A percentile compares a stretch with the other conserved stretches of the same genome.
These are phyloP conservation scores for Caenorhabditis sp. DNA, from an alignment of 2,888 invertebrate species.

Conservation along the genomic window DNA sequence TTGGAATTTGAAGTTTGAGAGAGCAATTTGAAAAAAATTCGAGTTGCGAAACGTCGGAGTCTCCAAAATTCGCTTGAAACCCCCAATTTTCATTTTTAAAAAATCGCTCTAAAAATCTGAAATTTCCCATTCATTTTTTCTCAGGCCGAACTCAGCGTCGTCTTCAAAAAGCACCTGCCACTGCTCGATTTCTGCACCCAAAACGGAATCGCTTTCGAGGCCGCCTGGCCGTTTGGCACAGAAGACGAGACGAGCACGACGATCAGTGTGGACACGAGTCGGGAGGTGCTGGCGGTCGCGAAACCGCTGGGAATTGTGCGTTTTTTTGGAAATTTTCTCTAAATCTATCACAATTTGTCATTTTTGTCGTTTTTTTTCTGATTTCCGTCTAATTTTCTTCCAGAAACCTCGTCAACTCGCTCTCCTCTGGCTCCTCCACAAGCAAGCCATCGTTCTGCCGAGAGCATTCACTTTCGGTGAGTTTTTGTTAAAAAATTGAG, in stretches of 20 bases:
- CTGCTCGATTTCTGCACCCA: slow-evolving; percentile 85
- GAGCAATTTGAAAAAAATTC: no score
- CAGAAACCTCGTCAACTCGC: slow-evolving; percentile 83
- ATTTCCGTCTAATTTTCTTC: slow-evolving; percentile 13
- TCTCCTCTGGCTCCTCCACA: slow-evolving; percentile 84
- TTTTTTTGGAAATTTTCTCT: background rate
- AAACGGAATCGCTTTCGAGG: slow-evolving; percentile 67
- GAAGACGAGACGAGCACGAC: slow-evolving; percentile 65
- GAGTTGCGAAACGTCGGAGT: no score
- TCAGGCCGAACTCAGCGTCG: slow-evolving; percentile 85
- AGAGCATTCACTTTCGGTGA: slow-evolving; percentile 78
- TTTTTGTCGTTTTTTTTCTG: no score
- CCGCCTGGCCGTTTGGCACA: slow-evolving; percentile 67
- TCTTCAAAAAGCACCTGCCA: background rate
- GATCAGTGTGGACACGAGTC: slow-evolving; percentile 67
- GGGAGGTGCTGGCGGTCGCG: slow-evolving; percentile 58
- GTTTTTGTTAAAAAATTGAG: background rate
- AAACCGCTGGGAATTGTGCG: slow-evolving; percentile 63
- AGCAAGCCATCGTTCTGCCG: slow-evolving; percentile 83
- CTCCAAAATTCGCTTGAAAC: no score
- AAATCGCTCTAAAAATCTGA: no score
- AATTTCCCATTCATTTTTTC: background rate
- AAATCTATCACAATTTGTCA: background rate
- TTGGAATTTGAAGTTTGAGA: no score
- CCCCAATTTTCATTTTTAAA: no score